Evolutionary conservation across 2,888 invertebrate genomes (phyloP), one percentile per base, ranked within the genome.

Genomic region (Lithosia quadra): DNA sequence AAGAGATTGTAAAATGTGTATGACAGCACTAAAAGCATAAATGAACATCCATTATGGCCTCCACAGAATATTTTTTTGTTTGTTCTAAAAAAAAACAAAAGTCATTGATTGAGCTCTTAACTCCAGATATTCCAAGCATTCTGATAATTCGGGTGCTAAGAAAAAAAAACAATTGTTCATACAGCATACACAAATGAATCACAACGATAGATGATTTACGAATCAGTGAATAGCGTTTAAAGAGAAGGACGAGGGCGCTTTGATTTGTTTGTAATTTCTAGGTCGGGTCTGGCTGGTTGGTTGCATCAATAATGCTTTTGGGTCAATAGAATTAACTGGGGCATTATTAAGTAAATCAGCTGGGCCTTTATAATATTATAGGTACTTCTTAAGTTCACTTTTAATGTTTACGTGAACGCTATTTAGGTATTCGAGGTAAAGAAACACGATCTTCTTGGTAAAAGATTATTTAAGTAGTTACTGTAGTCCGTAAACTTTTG

Each of bases 261-360:
- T 59, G 69, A 69, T 80, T 73, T 74, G 78, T 78, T 75, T 68
- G 59, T 69, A 68, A 76, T 69, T 78, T 71, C 63, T 71, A 76
- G 78, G 76, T 65, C 78, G 71, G 55, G 36, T 58, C 65, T 53
- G 70, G 67, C 71, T 69, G 65, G 60, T 33, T 49, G 62, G 34
- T 18, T 63, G 58, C 58, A 57, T 33, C n/a, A n/a, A n/a, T n/a
- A n/a, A n/a, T n/a, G n/a, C n/a, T 56, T 53, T 67, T 67, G 56
- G 56, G 55, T n/a, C 65, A 53, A 13, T 61, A 60, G 55, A 63
- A 55, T 36, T 53, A 59, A 39, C n/a, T 18, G 18, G 49, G 7
- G 49, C n/a, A 49, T 49, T 18, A 15, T 43, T 49, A 49, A 49
- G 8, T 8, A n/a, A 5, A 49, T 49, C 1, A 49, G n/a, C n/a